A percentile compares a stretch with the other conserved stretches of the same genome.
These are phyloP conservation scores for Ceratosolen solmsi DNA, from an alignment of 1,140 invertebrate species.

Conservation along the genomic window DNA sequence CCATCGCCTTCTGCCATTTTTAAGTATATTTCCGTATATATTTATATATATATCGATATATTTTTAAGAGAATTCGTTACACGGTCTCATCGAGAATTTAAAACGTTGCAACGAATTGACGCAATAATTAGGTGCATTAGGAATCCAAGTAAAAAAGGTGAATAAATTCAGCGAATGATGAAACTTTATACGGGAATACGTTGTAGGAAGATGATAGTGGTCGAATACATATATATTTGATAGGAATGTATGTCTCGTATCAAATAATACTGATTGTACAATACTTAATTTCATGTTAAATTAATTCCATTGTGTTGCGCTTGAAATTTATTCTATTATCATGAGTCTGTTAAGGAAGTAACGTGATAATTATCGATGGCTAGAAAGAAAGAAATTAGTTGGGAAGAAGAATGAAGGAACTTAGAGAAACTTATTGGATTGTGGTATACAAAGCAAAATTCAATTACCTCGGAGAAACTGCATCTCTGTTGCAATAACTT, in stretches of 20 bases:
- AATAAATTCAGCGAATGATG: background rate
- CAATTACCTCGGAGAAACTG: background rate
- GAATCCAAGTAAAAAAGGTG: background rate
- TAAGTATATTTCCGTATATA: too few relatives aligned
- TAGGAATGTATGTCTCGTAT: background rate
- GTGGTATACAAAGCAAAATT: background rate
- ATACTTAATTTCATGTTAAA: background rate
- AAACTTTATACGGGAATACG: background rate
- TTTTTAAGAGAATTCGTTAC: background rate
- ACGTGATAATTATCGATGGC: background rate
- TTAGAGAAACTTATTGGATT: background rate
- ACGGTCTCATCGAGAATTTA: background rate
- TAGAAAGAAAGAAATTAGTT: background rate
- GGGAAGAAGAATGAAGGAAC: background rate
- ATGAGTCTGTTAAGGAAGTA: background rate
- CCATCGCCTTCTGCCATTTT: too few relatives aligned
- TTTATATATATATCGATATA: too few relatives aligned
- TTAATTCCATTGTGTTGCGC: background rate
- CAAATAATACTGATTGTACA: background rate
- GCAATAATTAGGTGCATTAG: background rate
- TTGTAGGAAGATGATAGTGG: background rate
- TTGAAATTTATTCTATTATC: background rate
- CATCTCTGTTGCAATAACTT: conserved; percentile 1
- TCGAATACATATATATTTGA: background rate
- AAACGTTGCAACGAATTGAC: background rate